Conservation (phyloP, 37 sponge, comb jelly and placozoan genomes). For the Ephydatia muelleri region DNA sequence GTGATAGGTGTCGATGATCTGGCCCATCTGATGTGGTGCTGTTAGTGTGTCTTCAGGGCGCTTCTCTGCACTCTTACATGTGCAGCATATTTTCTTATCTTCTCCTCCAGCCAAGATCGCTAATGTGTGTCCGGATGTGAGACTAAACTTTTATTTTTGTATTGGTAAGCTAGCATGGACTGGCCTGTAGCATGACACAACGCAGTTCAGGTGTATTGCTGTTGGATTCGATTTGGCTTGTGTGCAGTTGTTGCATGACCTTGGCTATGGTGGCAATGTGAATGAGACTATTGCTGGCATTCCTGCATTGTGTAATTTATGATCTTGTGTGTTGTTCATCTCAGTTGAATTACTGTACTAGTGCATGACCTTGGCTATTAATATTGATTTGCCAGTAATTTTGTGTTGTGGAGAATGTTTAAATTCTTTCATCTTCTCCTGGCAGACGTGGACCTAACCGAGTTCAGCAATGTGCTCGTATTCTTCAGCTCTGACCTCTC, state of each 20-base stretch:
- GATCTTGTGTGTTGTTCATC: too few species aligned
- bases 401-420: too few species aligned
- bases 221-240: not conserved
- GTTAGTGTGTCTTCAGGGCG: not conserved
- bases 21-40: too few species aligned
- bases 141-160: not conserved
- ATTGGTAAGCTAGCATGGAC: not conserved
- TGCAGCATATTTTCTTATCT: not conserved
- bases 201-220: not conserved
- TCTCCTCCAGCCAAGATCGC: not conserved
- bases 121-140: not conserved
- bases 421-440: not conserved
- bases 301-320: too few species aligned
- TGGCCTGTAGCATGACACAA: not conserved
- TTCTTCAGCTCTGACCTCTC: not conserved
- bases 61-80: not conserved
- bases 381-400: too few species aligned
- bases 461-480: not conserved
- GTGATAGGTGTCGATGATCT: too few species aligned
- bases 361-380: too few species aligned
- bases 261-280: too few species aligned
- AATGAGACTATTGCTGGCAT: too few species aligned
- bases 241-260: too few species aligned
- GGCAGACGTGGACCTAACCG: not conserved
- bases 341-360: too few species aligned